phyloP scores from a whole-genome alignment of 2,113 vertebrate genomes.

The Meles meles region DNA sequence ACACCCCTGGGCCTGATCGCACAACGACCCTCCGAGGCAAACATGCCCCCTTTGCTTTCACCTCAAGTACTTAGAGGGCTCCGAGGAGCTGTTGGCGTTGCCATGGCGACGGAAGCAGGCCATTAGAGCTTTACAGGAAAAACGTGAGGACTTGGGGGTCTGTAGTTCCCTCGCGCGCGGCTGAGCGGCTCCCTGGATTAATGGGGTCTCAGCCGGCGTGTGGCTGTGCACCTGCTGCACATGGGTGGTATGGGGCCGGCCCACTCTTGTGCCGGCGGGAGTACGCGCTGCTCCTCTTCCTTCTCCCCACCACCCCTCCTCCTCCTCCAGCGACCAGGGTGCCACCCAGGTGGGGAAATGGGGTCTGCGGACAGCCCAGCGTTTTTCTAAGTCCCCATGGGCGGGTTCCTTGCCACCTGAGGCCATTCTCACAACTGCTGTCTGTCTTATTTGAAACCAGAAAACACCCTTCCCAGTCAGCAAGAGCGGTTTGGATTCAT shows the following conservation, averaged over 20 bases:
- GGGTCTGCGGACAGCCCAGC: background rate
- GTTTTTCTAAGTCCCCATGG: background rate
- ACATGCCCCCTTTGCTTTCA: background rate
- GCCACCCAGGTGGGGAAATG: rapidly evolving
- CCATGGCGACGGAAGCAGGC: constrained; percentile 42
- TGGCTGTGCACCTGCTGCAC: background rate
- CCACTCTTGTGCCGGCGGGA: background rate
- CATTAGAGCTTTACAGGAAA: background rate
- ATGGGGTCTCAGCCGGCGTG: background rate
- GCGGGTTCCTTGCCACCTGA: background rate
- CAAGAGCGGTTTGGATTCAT: background rate
- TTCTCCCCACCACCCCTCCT: rapidly evolving
- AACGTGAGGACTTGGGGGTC: background rate
- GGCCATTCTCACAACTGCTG: background rate
- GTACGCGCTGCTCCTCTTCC: rapidly evolving
- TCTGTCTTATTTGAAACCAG: background rate
- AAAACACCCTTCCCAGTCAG: background rate
- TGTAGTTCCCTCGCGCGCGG: background rate
- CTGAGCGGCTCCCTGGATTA: background rate
- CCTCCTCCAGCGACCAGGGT: background rate
- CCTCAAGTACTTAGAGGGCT: background rate
- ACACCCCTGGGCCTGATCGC: rapidly evolving
- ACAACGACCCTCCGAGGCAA: background rate
- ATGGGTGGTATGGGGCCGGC: background rate
- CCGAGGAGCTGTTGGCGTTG: background rate